Evolutionary conservation across 2,797 vertebrate genomes (phyloP).

Genomic region (Lycodopsis pacificus): DNA sequence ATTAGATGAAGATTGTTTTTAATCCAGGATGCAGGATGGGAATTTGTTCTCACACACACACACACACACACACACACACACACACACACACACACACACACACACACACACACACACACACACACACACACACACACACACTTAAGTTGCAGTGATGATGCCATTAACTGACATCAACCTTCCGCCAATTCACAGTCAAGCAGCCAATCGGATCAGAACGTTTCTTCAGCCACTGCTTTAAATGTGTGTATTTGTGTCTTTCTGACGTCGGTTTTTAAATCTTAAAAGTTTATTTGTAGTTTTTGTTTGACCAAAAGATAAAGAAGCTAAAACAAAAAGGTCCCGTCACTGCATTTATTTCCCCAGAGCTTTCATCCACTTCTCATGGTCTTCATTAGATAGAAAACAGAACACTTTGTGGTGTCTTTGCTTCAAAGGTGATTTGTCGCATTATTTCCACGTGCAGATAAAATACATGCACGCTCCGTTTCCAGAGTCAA

Average conservation of each 20-base stretch:
- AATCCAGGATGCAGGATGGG: conserved; percentile 36
- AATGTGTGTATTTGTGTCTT: background rate
- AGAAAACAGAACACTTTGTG: background rate
- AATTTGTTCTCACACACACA: conserved; percentile 17
- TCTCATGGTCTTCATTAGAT: too few relatives aligned
- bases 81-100: conserved; percentile 24
- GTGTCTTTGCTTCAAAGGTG: background rate
- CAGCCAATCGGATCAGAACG: conserved; percentile 42
- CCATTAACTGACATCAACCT: conserved; percentile 61
- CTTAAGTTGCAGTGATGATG: conserved; percentile 62
- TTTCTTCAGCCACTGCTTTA: background rate
- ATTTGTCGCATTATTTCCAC: background rate
- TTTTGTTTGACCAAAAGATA: background rate
- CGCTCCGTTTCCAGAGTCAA: background rate
- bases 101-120: conserved; percentile 24
- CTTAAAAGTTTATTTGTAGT: background rate
- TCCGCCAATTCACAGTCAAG: conserved; percentile 36
- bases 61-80: conserved; percentile 14
- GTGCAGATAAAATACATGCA: background rate
- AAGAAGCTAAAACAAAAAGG: too few relatives aligned
- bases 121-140: conserved; percentile 27
- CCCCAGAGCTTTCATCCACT: background rate
- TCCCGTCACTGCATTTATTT: background rate
- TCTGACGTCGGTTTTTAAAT: background rate
- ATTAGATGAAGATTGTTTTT: conserved; percentile 71